Evolutionary conservation across 2,113 vertebrate species (phyloP).

Genomic region (Beaufortia kweichowensis): DNA sequence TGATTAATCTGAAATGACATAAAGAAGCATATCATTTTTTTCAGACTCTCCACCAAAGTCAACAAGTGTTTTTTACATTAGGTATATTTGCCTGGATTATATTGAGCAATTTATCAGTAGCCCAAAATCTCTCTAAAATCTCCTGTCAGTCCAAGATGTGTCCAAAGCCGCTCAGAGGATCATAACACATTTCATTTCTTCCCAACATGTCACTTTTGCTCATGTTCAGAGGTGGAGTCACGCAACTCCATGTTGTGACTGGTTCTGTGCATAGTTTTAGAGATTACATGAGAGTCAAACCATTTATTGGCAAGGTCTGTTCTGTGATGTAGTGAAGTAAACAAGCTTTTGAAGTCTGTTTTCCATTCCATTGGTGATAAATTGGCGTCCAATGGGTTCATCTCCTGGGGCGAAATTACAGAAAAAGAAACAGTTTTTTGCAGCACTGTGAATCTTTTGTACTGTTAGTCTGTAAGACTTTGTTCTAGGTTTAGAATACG

Average conservation of each 20-base stretch:
- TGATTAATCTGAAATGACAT: not conserved
- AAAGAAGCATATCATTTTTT: not conserved
- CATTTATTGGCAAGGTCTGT: not conserved
- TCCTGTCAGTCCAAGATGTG: not conserved
- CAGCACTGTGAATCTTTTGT: conserved; percentile 1
- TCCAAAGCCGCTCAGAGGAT: conserved; percentile 46
- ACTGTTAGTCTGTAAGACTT: conserved; percentile 12
- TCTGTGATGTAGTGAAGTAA: not conserved
- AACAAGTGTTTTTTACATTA: not conserved
- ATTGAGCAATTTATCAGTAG: not conserved
- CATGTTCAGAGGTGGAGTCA: conserved; percentile 59
- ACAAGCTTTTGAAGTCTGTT: conserved; percentile 31
- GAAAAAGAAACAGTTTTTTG: not conserved
- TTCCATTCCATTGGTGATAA: conserved; percentile 22
- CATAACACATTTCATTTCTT: conserved; percentile 65
- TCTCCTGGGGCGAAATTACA: conserved; percentile 34
- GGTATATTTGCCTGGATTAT: not conserved
- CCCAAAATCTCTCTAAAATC: not conserved
- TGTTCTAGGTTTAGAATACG: not conserved
- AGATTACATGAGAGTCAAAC: not conserved
- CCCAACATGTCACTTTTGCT: conserved; percentile 49
- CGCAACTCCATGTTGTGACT: conserved; percentile 27
- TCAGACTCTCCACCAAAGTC: no score
- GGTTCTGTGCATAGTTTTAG: conserved; percentile 22
- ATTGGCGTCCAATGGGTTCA: conserved; percentile 5